A percentile compares a stretch with the other conserved stretches of the same genome.
Evolutionary conservation across 2,797 vertebrate genomes (phyloP).

Genomic region (Acanthiza pusilla): DNA sequence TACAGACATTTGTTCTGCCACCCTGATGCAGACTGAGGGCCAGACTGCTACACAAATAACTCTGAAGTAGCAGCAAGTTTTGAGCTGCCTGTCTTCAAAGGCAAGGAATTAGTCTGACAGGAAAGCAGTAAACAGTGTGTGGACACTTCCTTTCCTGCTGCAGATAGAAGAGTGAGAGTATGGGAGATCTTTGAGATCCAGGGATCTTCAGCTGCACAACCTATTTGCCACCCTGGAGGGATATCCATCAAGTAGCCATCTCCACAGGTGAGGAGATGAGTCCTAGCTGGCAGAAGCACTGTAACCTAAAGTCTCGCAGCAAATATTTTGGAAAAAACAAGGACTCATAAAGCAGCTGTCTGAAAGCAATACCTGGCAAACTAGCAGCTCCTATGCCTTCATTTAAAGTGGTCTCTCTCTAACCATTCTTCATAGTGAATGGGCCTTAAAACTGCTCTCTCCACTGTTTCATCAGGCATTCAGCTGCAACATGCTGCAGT

Average conservation of each 20-base stretch:
- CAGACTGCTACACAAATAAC: background rate
- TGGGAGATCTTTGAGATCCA: background rate
- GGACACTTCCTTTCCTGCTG: background rate
- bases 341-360: background rate
- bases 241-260: background rate
- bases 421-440: background rate
- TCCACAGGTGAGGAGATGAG: background rate
- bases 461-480: background rate
- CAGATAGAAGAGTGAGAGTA: background rate
- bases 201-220: background rate
- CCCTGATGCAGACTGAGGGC: background rate
- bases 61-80: background rate
- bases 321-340: background rate
- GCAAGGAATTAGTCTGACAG: background rate
- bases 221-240: background rate
- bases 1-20: background rate
- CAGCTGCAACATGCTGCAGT: background rate
- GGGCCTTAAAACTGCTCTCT: background rate
- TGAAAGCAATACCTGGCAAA: background rate
- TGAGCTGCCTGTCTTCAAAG: background rate
- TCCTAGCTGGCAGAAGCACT: background rate
- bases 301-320: background rate
- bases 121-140: background rate
- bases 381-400: background rate
- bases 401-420: background rate